phyloP scores from a whole-genome alignment of 1,140 invertebrate species.

The Bombus difficillimus region DNA sequence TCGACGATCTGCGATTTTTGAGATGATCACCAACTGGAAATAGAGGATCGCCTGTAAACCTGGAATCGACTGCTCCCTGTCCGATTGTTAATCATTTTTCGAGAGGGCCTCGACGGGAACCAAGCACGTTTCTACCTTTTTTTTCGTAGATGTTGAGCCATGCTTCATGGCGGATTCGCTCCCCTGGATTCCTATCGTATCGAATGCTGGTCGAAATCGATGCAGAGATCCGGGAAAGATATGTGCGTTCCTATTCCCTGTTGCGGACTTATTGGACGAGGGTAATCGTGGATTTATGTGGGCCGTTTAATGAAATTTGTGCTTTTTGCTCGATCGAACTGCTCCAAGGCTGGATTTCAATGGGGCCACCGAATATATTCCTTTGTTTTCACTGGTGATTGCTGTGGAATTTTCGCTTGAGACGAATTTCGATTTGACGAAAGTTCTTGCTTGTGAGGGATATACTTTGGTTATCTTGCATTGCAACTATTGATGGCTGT shows the following conservation, averaged over 20 bases:
- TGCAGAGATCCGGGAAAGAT: slow-evolving; percentile 24
- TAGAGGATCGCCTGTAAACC: neutral
- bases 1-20: slow-evolving; percentile 5
- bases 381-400: neutral
- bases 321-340: slow-evolving; percentile 12
- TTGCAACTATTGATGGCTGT: too few species aligned
- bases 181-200: slow-evolving; percentile 12
- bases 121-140: neutral
- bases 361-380: neutral
- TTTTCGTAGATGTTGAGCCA: neutral
- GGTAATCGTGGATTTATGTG: slow-evolving; percentile 44
- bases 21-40: neutral
- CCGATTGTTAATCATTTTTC: slow-evolving; percentile 36
- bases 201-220: slow-evolving; percentile 25
- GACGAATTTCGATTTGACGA: too few species aligned
- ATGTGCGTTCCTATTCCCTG: slow-evolving; percentile 24
- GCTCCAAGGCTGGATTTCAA: neutral
- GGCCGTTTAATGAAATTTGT: slow-evolving; percentile 44
- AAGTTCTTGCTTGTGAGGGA: too few species aligned
- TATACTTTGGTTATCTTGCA: too few species aligned
- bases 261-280: slow-evolving; percentile 26
- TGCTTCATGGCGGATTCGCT: neutral
- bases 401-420: neutral
- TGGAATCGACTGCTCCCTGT: neutral
- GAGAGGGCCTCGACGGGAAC: neutral